These are phyloP conservation scores for Romanomermis culicivorax DNA, from an alignment of 2,888 invertebrate species.

Conservation along the genomic window DNA sequence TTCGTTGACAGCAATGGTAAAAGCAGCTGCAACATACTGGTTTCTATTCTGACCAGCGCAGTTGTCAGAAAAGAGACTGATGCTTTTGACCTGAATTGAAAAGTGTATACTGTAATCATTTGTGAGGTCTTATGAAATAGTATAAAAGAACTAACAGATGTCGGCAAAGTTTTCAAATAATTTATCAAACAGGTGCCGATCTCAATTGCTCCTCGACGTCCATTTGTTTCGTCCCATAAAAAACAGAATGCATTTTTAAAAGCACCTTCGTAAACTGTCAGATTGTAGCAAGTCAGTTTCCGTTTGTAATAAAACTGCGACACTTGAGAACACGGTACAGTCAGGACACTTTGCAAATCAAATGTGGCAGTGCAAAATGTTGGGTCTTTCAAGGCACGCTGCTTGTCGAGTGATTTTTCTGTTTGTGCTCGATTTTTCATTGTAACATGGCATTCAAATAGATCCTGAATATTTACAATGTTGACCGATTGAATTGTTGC, in stretches of 20 bases:
- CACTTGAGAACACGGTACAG: background rate
- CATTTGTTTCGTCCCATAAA: conserved; percentile 2
- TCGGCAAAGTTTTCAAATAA: background rate
- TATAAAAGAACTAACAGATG: background rate
- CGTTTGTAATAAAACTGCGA: conserved; percentile 3
- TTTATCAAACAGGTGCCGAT: background rate
- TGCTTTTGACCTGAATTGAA: too few species aligned
- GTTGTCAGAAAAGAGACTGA: background rate
- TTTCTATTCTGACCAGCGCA: conserved; percentile 6
- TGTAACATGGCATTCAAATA: too few species aligned
- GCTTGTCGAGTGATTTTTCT: too few species aligned
- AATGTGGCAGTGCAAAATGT: too few species aligned
- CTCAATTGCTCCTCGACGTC: background rate
- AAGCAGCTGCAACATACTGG: conserved; percentile 6
- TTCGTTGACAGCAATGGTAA: background rate
- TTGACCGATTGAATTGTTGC: too few species aligned
- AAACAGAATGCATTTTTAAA: background rate
- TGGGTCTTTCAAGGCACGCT: too few species aligned
- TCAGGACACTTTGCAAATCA: conserved; percentile 6
- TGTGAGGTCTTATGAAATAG: too few species aligned
- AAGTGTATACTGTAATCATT: too few species aligned
- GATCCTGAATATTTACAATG: too few species aligned
- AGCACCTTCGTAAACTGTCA: background rate
- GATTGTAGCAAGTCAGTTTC: conserved; percentile 2
- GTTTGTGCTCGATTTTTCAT: too few species aligned